Percentiles rank a stretch among this genome's conserved stretches.
Evolutionary conservation across 2,888 invertebrate species (phyloP).

Genomic region (Ametastegia equiseti): DNA sequence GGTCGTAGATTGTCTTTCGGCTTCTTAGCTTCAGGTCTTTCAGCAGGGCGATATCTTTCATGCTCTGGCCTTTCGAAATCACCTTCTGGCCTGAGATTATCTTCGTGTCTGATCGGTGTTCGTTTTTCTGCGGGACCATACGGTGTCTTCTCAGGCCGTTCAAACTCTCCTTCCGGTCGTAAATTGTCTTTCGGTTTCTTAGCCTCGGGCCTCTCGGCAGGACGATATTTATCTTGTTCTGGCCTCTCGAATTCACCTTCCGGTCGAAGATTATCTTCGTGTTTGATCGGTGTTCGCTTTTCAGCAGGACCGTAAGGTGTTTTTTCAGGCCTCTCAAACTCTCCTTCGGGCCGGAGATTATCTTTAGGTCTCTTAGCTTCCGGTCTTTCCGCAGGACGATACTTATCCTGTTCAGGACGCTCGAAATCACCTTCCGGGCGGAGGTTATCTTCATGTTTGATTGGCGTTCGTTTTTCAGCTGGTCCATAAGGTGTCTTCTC

Average conservation of each 20-base stretch:
- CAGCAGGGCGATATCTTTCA: conserved; percentile 75
- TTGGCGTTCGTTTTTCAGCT: conserved; percentile 78
- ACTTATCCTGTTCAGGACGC: conserved; percentile 70
- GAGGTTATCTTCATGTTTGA: conserved; percentile 74
- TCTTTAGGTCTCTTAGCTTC: conserved; percentile 81
- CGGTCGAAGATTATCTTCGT: conserved; percentile 67
- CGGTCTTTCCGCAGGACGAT: conserved; percentile 79
- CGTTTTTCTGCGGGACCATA: conserved; percentile 75
- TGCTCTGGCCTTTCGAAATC: conserved; percentile 69
- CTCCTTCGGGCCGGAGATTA: conserved; percentile 83
- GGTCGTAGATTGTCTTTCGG: conserved; percentile 81
- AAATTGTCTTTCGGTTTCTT: conserved; percentile 79
- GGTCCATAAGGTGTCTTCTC: conserved; percentile 62
- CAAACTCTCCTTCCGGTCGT: conserved; percentile 81
- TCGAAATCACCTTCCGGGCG: conserved; percentile 75
- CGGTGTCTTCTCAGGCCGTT: conserved; percentile 75
- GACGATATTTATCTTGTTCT: conserved; percentile 77
- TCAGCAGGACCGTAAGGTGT: conserved; percentile 52
- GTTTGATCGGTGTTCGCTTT: conserved; percentile 58
- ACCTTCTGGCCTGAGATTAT: conserved; percentile 75
- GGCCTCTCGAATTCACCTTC: conserved; percentile 73
- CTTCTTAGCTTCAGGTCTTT: conserved; percentile 77
- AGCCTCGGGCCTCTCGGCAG: conserved; percentile 50
- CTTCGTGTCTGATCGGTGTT: conserved; percentile 72
- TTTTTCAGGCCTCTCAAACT: conserved; percentile 74